A percentile compares a stretch with the other conserved stretches of the same genome.
phyloP scores from a whole-genome alignment of 2,888 invertebrate species.

The Neocrepidodera transversa region DNA sequence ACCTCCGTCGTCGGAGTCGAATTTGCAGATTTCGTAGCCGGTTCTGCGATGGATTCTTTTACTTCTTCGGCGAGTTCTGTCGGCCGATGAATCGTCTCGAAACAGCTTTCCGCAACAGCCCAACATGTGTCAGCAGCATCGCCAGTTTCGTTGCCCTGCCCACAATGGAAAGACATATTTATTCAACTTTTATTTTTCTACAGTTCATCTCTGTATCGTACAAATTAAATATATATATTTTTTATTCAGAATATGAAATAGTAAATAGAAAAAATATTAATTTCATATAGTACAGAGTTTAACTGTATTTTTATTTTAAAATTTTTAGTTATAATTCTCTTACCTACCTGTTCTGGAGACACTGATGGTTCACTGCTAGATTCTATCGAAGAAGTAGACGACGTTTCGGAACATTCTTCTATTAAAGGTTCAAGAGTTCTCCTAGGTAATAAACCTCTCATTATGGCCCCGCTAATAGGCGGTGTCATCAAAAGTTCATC shows the following conservation, averaged over 20 bases:
- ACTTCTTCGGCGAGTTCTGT: constrained; percentile 16
- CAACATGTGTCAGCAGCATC: constrained; percentile 65
- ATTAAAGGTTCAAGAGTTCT: constrained; percentile 81
- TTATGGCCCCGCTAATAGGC: constrained; percentile 75
- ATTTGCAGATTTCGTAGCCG: constrained; percentile 48
- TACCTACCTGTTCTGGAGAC: constrained; percentile 60
- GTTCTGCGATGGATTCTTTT: constrained; percentile 8
- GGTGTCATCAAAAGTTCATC: constrained; percentile 80
- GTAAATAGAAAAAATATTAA: no score
- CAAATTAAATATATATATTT: no score
- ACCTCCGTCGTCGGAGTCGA: constrained; percentile 38
- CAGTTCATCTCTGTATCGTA: no score
- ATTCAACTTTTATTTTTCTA: constrained; percentile 6
- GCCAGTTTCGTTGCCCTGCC: constrained; percentile 63
- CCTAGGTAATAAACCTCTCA: constrained; percentile 75
- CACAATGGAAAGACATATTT: constrained; percentile 53
- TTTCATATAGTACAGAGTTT: no score
- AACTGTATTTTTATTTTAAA: no score
- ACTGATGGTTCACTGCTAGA: constrained; percentile 51
- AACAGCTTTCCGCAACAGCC: constrained; percentile 57
- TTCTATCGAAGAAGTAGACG: constrained; percentile 55
- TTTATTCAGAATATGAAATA: no score
- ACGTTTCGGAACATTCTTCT: constrained; percentile 79
- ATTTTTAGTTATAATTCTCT: no score
- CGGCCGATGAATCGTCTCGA: constrained; percentile 32